Percentiles rank a stretch among this genome's conserved stretches.
phyloP scores from a whole-genome alignment of 2,113 vertebrate genomes.

The Electrona antarctica region DNA sequence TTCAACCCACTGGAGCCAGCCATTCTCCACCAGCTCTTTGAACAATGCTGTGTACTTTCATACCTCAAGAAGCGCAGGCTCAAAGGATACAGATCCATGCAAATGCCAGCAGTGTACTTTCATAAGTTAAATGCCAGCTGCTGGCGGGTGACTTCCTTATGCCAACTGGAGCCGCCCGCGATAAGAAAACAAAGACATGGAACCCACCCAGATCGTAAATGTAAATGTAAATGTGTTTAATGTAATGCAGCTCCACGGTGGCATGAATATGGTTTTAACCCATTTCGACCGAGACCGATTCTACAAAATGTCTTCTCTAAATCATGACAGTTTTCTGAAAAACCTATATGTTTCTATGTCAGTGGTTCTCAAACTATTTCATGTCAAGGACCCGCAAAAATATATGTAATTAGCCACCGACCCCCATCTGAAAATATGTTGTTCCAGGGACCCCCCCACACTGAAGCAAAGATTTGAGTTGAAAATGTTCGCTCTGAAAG shows the following conservation, averaged over 20 bases:
- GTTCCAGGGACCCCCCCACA: too few relatives aligned
- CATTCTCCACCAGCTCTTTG: constrained; percentile 40
- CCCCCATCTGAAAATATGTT: too few relatives aligned
- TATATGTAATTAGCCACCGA: too few relatives aligned
- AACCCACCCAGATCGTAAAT: neutral
- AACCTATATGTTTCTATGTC: too few relatives aligned
- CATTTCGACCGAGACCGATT: too few relatives aligned
- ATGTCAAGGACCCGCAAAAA: too few relatives aligned
- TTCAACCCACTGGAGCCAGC: constrained; percentile 52
- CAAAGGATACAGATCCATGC: constrained; percentile 36
- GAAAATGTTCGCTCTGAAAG: too few relatives aligned
- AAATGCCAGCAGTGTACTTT: constrained; percentile 1
- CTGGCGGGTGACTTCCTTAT: constrained; percentile 23
- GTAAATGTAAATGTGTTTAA: constrained; percentile 17
- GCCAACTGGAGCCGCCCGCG: constrained; percentile 21
- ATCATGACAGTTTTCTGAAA: too few relatives aligned
- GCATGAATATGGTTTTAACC: constrained; percentile 22
- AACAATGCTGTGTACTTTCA: constrained; percentile 46
- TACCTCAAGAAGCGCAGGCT: constrained; percentile 32
- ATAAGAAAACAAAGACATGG: constrained; percentile 24
- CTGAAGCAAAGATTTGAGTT: too few relatives aligned
- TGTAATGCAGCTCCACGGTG: neutral
- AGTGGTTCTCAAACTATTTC: too few relatives aligned
- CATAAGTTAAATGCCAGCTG: too few relatives aligned
- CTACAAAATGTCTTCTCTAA: too few relatives aligned